A percentile compares a stretch with the other conserved stretches of the same genome.
phyloP scores from a whole-genome alignment of 2,113 vertebrate species.

The Montifringilla adamsi region DNA sequence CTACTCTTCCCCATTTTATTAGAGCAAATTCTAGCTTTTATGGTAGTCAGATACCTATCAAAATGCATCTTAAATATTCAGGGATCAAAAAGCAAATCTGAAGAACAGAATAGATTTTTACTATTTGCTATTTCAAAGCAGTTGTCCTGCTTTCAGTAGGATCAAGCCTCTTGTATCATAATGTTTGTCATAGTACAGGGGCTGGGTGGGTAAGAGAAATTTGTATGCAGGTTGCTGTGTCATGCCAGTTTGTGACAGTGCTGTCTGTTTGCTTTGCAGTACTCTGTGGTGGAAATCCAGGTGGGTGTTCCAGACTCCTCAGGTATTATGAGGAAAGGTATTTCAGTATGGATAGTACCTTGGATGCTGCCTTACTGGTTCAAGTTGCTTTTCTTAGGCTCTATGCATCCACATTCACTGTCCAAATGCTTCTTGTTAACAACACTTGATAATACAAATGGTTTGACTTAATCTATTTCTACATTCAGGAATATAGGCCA shows the following conservation, averaged over 20 bases:
- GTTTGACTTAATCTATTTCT: not conserved
- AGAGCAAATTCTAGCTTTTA: not conserved
- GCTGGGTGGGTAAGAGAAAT: not conserved
- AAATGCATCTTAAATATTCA: not conserved
- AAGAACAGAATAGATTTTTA: not conserved
- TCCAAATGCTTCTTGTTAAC: not conserved
- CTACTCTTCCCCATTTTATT: not conserved
- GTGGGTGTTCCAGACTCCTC: slow-evolving; percentile 12
- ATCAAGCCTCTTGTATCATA: not conserved
- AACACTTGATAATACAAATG: not conserved
- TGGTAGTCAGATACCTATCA: not conserved
- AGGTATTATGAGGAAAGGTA: not conserved
- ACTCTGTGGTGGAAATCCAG: slow-evolving; percentile 48
- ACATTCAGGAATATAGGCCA: not conserved
- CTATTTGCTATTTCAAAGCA: not conserved
- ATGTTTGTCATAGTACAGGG: not conserved
- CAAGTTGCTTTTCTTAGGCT: not conserved
- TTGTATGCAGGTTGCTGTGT: not conserved
- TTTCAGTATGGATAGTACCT: not conserved
- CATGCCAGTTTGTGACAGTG: not conserved
- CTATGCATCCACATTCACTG: not conserved
- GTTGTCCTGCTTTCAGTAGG: not conserved
- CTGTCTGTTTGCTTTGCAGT: slow-evolving; percentile 53
- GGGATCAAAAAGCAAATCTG: not conserved
- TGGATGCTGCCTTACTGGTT: not conserved